These are phyloP conservation scores for Anolis carolinensis DNA, from an alignment of 2,113 vertebrate species.

Conservation along the genomic window DNA sequence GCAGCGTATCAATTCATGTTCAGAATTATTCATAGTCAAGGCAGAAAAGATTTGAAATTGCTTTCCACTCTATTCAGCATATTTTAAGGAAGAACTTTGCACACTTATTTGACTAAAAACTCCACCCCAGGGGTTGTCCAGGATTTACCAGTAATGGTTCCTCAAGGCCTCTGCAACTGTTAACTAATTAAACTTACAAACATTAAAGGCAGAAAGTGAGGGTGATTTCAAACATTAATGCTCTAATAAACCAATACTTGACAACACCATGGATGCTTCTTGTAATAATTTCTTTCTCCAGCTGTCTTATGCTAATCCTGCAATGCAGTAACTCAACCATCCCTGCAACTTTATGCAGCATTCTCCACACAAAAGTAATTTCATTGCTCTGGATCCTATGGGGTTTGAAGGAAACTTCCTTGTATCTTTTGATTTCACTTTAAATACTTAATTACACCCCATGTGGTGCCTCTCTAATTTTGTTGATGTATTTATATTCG, in stretches of 20 bases:
- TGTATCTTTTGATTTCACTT: constrained; percentile 5
- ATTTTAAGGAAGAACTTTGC: neutral
- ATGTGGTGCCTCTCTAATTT: constrained; percentile 13
- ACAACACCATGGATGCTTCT: neutral
- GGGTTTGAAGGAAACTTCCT: neutral
- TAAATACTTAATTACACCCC: neutral
- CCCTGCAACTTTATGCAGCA: neutral
- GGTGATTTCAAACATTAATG: neutral
- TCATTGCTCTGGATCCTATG: neutral
- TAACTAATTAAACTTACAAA: constrained; percentile 34
- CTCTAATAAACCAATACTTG: constrained; percentile 9
- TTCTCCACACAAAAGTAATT: constrained; percentile 5
- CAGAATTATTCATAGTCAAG: neutral
- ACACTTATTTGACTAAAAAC: neutral
- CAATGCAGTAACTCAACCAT: neutral
- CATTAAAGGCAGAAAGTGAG: constrained; percentile 15
- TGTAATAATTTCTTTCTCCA: neutral
- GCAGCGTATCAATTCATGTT: neutral
- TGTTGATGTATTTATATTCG: constrained; percentile 22
- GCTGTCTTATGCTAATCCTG: constrained; percentile 30
- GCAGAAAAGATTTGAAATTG: neutral
- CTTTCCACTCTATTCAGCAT: constrained; percentile 8
- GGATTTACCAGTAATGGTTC: constrained; percentile 1
- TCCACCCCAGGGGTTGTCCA: neutral
- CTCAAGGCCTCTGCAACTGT: constrained; percentile 9